Evolutionary conservation across 2,113 vertebrate species (phyloP), one percentile per base, ranked within the genome.

Genomic region (Crotalus horridus): DNA sequence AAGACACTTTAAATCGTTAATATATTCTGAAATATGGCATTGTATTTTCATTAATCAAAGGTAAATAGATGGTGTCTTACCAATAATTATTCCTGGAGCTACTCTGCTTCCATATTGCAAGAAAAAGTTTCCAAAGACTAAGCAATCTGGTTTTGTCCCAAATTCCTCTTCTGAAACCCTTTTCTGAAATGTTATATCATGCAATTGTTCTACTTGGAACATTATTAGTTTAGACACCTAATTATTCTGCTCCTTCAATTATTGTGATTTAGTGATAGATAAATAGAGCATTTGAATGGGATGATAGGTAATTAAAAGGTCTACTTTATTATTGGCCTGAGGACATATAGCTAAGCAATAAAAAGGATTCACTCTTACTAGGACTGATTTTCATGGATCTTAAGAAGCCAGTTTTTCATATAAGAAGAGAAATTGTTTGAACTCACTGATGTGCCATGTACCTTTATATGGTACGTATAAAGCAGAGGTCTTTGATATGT

Each of bases 281-380:
- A 96, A 96, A 94, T 89, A 93, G 48, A 91, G 12, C 86, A 93
- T 95, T 93, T 53, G 94, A 93, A 90, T 54, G 20, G 85, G 89
- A 93, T 87, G 90, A 90, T 90, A 90, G 48, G 92, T 93, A 93
- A 93, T 93, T 93, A 93, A 94, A 86, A 91, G 88, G 3, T 90
- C 58, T 94, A 1, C 85, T 94, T 95, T 94, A 93, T 90, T 74
- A 95, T 94, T 91, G 94, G 33, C 87, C 95, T 95, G 56, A 11
- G 59, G 85, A 95, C 90, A 92, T 94, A 94, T 95, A 21, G 85
- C 91, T 95, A 64, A 95, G 74, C 13, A 95, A 89, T 33, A 46
- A 89, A 95, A 93, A 91, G 46, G 64, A 58, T 0, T 91, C 59
- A 48, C 6, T 94, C 69, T 92, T 90, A 61, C 43, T 85, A 56